phyloP scores from a whole-genome alignment of 2,888 invertebrate genomes.

The Acleris cristana region DNA sequence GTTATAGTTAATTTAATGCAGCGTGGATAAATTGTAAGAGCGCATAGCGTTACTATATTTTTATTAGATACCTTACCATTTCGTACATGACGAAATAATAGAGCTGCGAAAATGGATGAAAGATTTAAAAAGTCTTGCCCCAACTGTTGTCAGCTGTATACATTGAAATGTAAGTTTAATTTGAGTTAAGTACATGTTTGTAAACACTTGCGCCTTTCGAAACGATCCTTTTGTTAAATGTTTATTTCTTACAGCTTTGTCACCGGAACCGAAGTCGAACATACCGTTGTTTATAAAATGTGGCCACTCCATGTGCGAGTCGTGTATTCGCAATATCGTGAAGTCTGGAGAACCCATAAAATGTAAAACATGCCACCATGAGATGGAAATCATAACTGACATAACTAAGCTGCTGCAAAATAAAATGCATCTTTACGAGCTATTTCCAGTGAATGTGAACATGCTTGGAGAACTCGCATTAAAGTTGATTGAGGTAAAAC shows the following conservation, averaged over 20 bases:
- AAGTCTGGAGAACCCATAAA: slow-evolving; percentile 12
- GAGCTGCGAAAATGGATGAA: slow-evolving; percentile 13
- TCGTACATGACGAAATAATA: not conserved
- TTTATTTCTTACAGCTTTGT: slow-evolving; percentile 9
- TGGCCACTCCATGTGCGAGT: slow-evolving; percentile 28
- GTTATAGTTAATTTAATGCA: too few species aligned
- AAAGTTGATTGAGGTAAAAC: slow-evolving; percentile 14
- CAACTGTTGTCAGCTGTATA: slow-evolving; percentile 28
- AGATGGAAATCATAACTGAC: slow-evolving; percentile 19
- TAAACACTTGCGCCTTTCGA: too few species aligned
- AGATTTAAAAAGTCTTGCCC: slow-evolving; percentile 22
- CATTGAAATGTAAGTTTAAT: slow-evolving; percentile 24
- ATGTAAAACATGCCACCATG: slow-evolving; percentile 19
- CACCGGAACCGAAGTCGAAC: slow-evolving; percentile 9
- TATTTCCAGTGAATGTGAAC: slow-evolving; percentile 28
- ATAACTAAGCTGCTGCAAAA: slow-evolving; percentile 11
- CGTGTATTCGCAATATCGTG: slow-evolving; percentile 22
- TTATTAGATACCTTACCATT: too few species aligned
- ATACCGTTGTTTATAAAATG: slow-evolving; percentile 32
- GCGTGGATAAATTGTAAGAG: too few species aligned
- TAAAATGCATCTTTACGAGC: slow-evolving; percentile 9
- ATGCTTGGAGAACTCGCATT: slow-evolving; percentile 24
- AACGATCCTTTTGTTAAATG: too few species aligned
- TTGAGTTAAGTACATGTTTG: not conserved
- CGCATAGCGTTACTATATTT: too few species aligned